Evolutionary conservation across 2,888 invertebrate species (phyloP), one percentile per base, ranked within the genome.

Genomic region (Drosophila monieri): DNA sequence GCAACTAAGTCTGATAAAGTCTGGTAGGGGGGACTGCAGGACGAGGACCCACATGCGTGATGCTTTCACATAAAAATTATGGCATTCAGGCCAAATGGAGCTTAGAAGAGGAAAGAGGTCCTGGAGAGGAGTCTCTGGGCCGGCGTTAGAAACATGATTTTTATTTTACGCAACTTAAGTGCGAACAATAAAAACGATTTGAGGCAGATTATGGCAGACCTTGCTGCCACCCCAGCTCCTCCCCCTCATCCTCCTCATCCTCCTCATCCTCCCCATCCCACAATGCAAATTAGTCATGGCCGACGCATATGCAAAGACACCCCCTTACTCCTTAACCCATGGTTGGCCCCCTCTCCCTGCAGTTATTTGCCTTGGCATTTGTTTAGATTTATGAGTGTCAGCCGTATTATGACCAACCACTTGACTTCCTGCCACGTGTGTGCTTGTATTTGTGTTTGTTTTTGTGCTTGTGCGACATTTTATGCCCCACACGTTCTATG

Each of bases 161-260:
- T 90, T 90, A 90, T 90, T 89, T 90, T 89, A 90, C 90, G 89
- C 90, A 90, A 90, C 86, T 90, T 90, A 90, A 90, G 89, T 90
- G 90, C 88, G 88, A 88, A 88, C 88, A 88, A 88, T 88, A 88
- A 88, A 83, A 88, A 85, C 83, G 88, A 88, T 88, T 88, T 84
- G 80, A 83, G 71, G 75, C 78, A 85, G 87, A 88, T 88, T 87
- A 87, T 75, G 77, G 78, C 27, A 2, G 27, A 65, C 73, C 67
- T 77, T 68, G 74, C 30, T 68, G 74, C 30, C 18, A 30, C 47
- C 6, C 21, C n/a, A n/a, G n/a, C n/a, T n/a, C n/a, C n/a, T n/a
- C n/a, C n/a, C n/a, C n/a, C n/a, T n/a, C n/a, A n/a, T n/a, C n/a
- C n/a, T n/a, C n/a, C n/a, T n/a, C n/a, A n/a, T n/a, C n/a, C n/a